Base-by-base conservation (phyloP, 1,140 invertebrate genomes). In the Drosophila prosaltans region DNA sequence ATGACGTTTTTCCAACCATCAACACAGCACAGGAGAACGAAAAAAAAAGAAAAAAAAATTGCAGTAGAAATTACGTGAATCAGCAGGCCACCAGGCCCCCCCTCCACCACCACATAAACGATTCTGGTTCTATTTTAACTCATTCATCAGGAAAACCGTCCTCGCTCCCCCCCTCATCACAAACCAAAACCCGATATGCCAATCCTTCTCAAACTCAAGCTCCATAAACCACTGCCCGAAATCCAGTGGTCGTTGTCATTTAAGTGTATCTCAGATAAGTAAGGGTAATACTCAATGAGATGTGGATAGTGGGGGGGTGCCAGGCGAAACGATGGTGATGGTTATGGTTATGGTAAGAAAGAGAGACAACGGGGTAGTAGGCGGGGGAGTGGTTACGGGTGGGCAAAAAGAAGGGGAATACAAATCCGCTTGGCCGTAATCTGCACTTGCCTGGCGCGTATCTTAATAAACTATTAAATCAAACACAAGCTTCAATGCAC, bases 401-500 rank as follows among this genome's bases (percentile, higher is more conserved):
- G 2, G 59, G 16, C 16, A 16, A 16, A 16, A 16, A 16, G 16
- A 16, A 32, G 28, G 8, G 55, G 24, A 66, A 68, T 80, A 72
- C 83, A 80, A 88, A 88, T 86, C 74, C 76, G 72, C 76, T 78
- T 57, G 45, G 76, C 80, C 83, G 72, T 86, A 86, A 86, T 86
- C 83, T 86, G 85, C 83, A 86, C 83, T 86, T 88, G 83, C 73
- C 76, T 73, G 10, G 36, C 84, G 84, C 83, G 83, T 86, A 86
- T 88, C 84, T 88, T 88, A 88, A 88, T 88, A 88, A 88, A 88
- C 83, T 88, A 88, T 88, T 86, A 86, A 86, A 86, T 86, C 82
- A 86, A 86, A 86, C 82, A 77, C 82, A 89, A 88, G 83, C 82
- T 81, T 73, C 79, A 82, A 78, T 86, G 80, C 83, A 86, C 79